Percentiles rank a stretch among this genome's conserved stretches.
Evolutionary conservation across 2,888 invertebrate species (phyloP).

Genomic region (Galeruca laticollis): DNA sequence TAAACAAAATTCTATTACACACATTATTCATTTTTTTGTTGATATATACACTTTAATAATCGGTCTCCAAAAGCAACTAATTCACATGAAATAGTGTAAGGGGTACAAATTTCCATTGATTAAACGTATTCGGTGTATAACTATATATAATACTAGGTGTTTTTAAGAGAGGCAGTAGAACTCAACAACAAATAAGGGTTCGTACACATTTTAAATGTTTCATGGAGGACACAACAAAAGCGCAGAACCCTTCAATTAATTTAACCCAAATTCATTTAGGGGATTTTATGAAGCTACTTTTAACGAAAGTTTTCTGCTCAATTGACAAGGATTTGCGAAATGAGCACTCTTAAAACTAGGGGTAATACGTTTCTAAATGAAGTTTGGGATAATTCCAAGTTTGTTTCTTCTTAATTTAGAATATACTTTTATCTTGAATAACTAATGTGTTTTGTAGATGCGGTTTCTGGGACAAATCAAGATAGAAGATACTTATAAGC

Average conservation of each 20-base stretch:
- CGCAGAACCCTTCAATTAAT: slow-evolving; percentile 24
- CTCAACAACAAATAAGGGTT: slow-evolving; percentile 25
- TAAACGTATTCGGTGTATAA: too few relatives aligned
- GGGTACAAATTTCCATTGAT: too few relatives aligned
- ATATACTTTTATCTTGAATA: slow-evolving; percentile 15
- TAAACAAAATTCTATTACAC: too few relatives aligned
- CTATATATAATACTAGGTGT: too few relatives aligned
- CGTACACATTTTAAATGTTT: slow-evolving; percentile 26
- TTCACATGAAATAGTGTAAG: too few relatives aligned
- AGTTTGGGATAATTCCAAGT: slow-evolving; percentile 10
- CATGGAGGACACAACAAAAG: slow-evolving; percentile 26
- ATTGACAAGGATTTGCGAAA: slow-evolving; percentile 32
- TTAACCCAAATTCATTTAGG: slow-evolving; percentile 32
- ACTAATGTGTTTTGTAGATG: not conserved
- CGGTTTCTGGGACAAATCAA: too few relatives aligned
- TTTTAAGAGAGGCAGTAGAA: slow-evolving; percentile 4
- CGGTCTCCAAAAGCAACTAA: too few relatives aligned
- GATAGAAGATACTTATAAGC: too few relatives aligned
- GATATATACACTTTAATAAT: too few relatives aligned
- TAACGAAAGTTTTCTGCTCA: slow-evolving; percentile 30
- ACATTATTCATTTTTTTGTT: too few relatives aligned
- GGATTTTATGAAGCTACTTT: slow-evolving; percentile 31
- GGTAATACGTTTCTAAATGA: slow-evolving; percentile 24
- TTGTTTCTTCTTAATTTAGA: slow-evolving; percentile 23
- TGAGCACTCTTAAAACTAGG: slow-evolving; percentile 23